These are phyloP conservation scores for Aethes cnicana DNA, from an alignment of 2,888 invertebrate species.

Conservation along the genomic window DNA sequence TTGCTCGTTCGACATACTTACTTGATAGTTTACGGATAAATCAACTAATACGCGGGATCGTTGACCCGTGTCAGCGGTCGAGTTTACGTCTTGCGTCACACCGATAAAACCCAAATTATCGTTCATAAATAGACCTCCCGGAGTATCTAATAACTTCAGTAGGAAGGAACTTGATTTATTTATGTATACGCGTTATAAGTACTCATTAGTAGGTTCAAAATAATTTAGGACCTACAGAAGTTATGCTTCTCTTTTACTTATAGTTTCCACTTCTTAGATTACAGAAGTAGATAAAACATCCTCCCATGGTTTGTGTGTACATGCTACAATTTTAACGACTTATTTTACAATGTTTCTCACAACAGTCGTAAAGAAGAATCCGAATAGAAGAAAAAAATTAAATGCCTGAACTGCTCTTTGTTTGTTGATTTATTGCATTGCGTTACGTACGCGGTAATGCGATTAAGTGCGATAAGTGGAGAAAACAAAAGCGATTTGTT, in stretches of 20 bases:
- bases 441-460: slow-evolving; percentile 1
- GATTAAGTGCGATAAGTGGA: slow-evolving; percentile 2
- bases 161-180: slow-evolving; percentile 21
- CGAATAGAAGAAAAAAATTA: not conserved
- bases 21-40: slow-evolving; percentile 17
- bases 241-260: no score
- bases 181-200: not conserved
- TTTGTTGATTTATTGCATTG: slow-evolving; percentile 31
- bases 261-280: no score
- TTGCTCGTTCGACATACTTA: slow-evolving; percentile 13
- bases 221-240: no score
- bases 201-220: not conserved
- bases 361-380: not conserved
- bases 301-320: not conserved
- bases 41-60: slow-evolving; percentile 42
- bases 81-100: slow-evolving; percentile 37
- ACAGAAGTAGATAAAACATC: no score
- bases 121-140: slow-evolving; percentile 40
- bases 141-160: slow-evolving; percentile 34
- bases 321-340: not conserved
- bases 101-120: slow-evolving; percentile 43
- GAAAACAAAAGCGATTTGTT: slow-evolving; percentile 1
- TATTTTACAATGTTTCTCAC: slow-evolving; percentile 7
- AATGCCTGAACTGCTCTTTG: slow-evolving; percentile 36
- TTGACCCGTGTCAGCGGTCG: slow-evolving; percentile 39